phyloP scores from a whole-genome alignment of 1,140 invertebrate species.

The Micrasema minimum region DNA sequence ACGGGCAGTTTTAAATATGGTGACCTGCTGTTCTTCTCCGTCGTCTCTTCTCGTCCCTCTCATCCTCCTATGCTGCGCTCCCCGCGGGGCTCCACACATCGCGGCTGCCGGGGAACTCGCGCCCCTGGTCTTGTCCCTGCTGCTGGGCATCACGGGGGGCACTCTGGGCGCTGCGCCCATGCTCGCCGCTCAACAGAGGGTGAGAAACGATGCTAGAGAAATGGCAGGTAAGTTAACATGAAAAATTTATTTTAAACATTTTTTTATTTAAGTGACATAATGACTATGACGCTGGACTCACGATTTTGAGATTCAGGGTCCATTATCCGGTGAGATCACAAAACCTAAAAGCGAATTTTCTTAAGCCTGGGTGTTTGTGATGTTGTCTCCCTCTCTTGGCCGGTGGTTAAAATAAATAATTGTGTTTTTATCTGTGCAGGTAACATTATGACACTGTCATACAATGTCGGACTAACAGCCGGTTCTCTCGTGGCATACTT shows the following conservation, averaged over 20 bases:
- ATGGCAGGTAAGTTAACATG: slow-evolving; percentile 59
- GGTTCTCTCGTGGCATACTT: slow-evolving; percentile 87
- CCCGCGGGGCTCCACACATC: slow-evolving; percentile 77
- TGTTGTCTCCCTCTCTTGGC: too few relatives aligned
- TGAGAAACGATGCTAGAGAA: slow-evolving; percentile 67
- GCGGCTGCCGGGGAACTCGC: slow-evolving; percentile 70
- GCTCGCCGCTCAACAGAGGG: slow-evolving; percentile 87
- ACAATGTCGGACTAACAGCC: slow-evolving; percentile 84
- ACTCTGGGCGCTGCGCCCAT: slow-evolving; percentile 90
- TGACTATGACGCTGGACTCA: too few relatives aligned
- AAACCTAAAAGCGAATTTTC: too few relatives aligned
- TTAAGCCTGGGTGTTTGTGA: too few relatives aligned
- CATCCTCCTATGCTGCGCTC: slow-evolving; percentile 82
- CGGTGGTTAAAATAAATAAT: too few relatives aligned
- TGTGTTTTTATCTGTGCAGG: slow-evolving; percentile 66
- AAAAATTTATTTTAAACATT: neutral
- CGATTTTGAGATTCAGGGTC: too few relatives aligned
- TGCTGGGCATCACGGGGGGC: slow-evolving; percentile 87
- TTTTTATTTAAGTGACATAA: too few relatives aligned
- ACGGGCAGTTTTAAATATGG: slow-evolving; percentile 76
- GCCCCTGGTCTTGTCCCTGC: slow-evolving; percentile 76
- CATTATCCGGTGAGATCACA: too few relatives aligned
- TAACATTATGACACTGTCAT: slow-evolving; percentile 93
- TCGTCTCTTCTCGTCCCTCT: slow-evolving; percentile 82
- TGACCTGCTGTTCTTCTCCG: slow-evolving; percentile 73